Conservation (phyloP, 2,797 vertebrate genomes). For the Lacerta bilineata region DNA sequence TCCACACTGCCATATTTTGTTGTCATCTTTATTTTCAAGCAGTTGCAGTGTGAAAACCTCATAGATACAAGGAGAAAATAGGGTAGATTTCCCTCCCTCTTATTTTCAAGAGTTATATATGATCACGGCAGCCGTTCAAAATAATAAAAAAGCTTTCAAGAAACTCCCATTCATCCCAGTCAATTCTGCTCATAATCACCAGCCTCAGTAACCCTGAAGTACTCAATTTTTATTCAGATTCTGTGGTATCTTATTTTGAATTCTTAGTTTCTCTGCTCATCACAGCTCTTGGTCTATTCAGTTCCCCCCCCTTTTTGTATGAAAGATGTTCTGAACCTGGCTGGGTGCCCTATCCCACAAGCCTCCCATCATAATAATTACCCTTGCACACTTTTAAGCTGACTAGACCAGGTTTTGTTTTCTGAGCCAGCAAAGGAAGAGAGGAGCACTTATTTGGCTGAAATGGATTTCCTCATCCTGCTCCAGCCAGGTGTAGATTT, state of each 20-base stretch:
- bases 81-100: background rate
- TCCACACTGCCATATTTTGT: background rate
- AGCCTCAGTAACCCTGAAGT: background rate
- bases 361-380: background rate
- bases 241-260: background rate
- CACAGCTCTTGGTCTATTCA: background rate
- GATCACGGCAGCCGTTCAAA: background rate
- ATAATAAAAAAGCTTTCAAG: background rate
- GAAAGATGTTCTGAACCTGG: no score
- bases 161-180: background rate
- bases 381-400: background rate
- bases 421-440: background rate
- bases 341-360: background rate
- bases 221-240: background rate
- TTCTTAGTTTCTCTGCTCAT: background rate
- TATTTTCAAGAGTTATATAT: background rate
- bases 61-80: background rate
- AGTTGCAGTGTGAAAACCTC: background rate
- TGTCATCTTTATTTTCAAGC: background rate
- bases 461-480: background rate
- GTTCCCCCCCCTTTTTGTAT: no score
- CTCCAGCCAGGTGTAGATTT: conserved; percentile 1
- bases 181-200: background rate
- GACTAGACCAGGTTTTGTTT: background rate
- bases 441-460: background rate